Conservation (phyloP, 2,113 vertebrate genomes). For the Hemiprocne comata region DNA sequence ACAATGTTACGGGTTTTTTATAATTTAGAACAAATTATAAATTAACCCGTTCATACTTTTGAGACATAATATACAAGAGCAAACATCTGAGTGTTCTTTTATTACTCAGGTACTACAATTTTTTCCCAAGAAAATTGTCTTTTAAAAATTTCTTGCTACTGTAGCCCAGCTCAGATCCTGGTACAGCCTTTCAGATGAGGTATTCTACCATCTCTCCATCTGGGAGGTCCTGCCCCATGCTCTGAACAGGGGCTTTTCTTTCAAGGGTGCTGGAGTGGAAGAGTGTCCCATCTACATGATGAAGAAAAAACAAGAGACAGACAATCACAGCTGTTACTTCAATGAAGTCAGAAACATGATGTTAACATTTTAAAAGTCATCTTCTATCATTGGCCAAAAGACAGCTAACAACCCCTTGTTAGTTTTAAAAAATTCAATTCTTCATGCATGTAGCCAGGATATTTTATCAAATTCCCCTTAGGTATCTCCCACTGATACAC, state of each 20-base stretch:
- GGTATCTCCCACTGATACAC: neutral
- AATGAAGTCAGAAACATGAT: neutral
- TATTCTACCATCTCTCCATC: constrained; percentile 86
- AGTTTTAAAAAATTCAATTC: neutral
- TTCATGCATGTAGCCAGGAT: neutral
- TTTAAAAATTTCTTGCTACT: constrained; percentile 65
- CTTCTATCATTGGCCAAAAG: neutral
- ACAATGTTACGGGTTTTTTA: constrained; percentile 34
- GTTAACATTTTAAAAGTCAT: neutral
- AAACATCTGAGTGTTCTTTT: constrained; percentile 66
- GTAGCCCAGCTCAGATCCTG: constrained; percentile 53
- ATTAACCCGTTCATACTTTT: constrained; percentile 70
- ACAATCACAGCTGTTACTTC: constrained; percentile 1
- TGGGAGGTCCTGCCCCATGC: constrained; percentile 78
- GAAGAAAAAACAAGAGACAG: constrained; percentile 43
- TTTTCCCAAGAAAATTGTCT: constrained; percentile 70
- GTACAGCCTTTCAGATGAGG: constrained; percentile 78
- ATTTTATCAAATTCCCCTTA: neutral
- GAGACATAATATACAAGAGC: constrained; percentile 74
- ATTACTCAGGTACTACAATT: constrained; percentile 71
- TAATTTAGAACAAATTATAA: constrained; percentile 75
- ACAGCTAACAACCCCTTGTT: neutral
- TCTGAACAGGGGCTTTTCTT: constrained; percentile 78
- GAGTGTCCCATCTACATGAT: constrained; percentile 72
- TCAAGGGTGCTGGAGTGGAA: constrained; percentile 82